A percentile compares a stretch with the other conserved stretches of the same genome.
These are phyloP conservation scores for Myotis myotis DNA, from an alignment of 2,797 vertebrate genomes.

Conservation along the genomic window DNA sequence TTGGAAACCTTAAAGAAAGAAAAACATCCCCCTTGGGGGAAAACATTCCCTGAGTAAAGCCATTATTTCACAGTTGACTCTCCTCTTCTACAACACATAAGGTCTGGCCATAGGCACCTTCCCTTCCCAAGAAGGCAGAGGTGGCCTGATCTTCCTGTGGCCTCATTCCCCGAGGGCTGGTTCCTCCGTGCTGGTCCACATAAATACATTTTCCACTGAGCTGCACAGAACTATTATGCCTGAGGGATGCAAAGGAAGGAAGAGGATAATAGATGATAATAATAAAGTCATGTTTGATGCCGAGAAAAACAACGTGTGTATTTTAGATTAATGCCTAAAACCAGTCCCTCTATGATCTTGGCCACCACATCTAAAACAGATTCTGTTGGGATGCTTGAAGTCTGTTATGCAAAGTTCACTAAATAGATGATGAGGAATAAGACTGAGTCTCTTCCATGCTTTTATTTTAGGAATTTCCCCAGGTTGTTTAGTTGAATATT, in stretches of 20 bases:
- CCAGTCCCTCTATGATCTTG: neutral
- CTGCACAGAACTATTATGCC: neutral
- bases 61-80: neutral
- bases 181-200: conserved; percentile 61
- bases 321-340: neutral
- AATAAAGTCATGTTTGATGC: neutral
- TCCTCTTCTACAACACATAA: neutral
- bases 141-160: neutral
- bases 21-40: conserved; percentile 16
- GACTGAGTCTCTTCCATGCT: neutral
- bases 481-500: neutral
- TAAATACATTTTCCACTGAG: conserved; percentile 57
- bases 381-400: neutral
- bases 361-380: neutral
- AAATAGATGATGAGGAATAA: neutral
- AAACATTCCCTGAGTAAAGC: neutral
- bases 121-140: neutral
- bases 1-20: conserved; percentile 39
- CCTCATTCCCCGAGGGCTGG: neutral
- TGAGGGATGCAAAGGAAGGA: neutral
- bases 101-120: neutral
- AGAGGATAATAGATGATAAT: neutral
- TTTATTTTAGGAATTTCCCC: neutral
- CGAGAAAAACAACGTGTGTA: neutral
- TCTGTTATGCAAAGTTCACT: neutral